These are phyloP conservation scores for Coelogynopora nodosa DNA, from an alignment of 2,888 invertebrate species.

Conservation along the genomic window DNA sequence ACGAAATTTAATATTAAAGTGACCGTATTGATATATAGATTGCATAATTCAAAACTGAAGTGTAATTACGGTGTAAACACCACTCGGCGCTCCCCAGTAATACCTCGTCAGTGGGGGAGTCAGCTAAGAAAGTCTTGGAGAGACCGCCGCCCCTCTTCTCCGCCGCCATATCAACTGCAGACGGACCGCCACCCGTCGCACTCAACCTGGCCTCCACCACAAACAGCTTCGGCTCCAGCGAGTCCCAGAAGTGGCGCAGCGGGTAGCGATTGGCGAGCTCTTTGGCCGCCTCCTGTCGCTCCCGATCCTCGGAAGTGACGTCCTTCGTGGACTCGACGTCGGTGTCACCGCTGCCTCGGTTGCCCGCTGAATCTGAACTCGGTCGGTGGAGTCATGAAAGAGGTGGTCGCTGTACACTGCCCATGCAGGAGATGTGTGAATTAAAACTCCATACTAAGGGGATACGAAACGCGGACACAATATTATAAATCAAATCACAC, in stretches of 20 bases:
- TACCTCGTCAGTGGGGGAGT: not conserved
- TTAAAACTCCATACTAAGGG: too few species aligned
- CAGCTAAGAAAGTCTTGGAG: too few species aligned
- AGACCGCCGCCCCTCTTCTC: not conserved
- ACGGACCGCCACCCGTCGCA: not conserved
- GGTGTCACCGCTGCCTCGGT: not conserved
- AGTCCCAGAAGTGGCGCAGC: conserved; percentile 76
- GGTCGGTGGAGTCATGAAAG: too few species aligned
- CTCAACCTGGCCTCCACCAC: conserved; percentile 68
- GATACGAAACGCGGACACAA: too few species aligned
- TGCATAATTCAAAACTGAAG: too few species aligned
- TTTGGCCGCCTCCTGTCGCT: conserved; percentile 54
- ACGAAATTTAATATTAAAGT: too few species aligned
- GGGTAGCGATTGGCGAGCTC: conserved; percentile 65
- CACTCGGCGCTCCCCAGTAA: too few species aligned
- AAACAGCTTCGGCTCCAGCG: conserved; percentile 76
- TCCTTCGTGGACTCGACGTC: not conserved
- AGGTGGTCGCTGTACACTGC: too few species aligned
- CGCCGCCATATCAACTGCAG: not conserved
- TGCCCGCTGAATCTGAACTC: not conserved
- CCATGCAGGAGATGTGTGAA: too few species aligned
- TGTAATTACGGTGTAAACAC: too few species aligned
- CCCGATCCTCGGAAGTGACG: not conserved
- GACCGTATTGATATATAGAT: too few species aligned
- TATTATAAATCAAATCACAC: too few species aligned